Percentiles rank a stretch among this genome's conserved stretches.
phyloP scores from a whole-genome alignment of 2,888 invertebrate genomes.

The Pandemis heparana region DNA sequence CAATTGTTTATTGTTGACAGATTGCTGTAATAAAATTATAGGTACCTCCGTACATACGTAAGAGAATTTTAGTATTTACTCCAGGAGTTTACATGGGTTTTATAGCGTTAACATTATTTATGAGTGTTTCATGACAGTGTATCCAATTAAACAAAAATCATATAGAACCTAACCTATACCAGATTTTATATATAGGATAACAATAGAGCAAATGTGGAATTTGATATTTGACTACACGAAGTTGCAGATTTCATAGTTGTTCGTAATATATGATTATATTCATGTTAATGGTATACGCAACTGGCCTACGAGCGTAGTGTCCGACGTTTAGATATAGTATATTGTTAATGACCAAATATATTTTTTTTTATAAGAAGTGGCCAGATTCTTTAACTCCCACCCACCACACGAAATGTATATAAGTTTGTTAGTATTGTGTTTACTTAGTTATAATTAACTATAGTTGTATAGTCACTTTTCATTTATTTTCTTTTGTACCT shows the following conservation, averaged over 20 bases:
- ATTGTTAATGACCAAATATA: slow-evolving; percentile 64
- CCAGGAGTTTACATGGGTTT: slow-evolving; percentile 13
- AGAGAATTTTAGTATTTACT: slow-evolving; percentile 12
- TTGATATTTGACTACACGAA: slow-evolving; percentile 14
- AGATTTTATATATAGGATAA: slow-evolving; percentile 20
- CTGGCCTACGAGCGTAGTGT: slow-evolving; percentile 33
- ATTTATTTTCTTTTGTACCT: slow-evolving; percentile 46
- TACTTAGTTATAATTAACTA: slow-evolving; percentile 62
- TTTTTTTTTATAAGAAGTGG: slow-evolving; percentile 65
- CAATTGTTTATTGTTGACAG: not conserved
- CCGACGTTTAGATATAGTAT: slow-evolving; percentile 45
- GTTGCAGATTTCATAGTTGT: slow-evolving; percentile 46
- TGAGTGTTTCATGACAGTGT: slow-evolving; percentile 43
- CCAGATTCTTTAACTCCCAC: slow-evolving; percentile 75
- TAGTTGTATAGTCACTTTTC: slow-evolving; percentile 59
- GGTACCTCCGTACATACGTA: slow-evolving; percentile 19
- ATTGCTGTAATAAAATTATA: not conserved
- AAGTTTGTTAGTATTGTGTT: slow-evolving; percentile 67
- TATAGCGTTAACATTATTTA: slow-evolving; percentile 40
- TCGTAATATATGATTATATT: slow-evolving; percentile 27
- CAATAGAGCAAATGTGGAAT: slow-evolving; percentile 44
- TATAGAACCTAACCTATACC: slow-evolving; percentile 28
- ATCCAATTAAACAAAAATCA: slow-evolving; percentile 21
- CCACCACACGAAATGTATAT: slow-evolving; percentile 78
- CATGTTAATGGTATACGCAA: slow-evolving; percentile 38